Evolutionary conservation across 2,797 vertebrate species (phyloP), one percentile per base, ranked within the genome.

Genomic region (Cirrhinus molitorella): DNA sequence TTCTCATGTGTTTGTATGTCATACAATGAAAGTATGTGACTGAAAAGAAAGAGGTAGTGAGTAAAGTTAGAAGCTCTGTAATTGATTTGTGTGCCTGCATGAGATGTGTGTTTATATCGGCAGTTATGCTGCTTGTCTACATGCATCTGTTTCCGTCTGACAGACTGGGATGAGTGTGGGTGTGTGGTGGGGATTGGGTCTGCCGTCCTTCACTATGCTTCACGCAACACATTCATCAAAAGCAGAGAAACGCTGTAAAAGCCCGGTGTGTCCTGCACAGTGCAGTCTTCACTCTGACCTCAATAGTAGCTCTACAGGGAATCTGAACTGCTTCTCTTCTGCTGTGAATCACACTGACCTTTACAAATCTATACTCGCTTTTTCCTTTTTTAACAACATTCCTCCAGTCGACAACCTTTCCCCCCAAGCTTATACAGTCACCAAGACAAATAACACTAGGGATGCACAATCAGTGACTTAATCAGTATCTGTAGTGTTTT

Each of bases 201-300:
- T 78, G 66, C 12, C 43, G 53, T 83, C 85, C 40, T 79, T 85
- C 84, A 85, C 57, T 55, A 63, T 71, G 25, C 45, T 67, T 86
- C 84, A 68, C 61, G 85, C 88, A 89, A 86, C 89, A 89, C 89
- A 90, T 92, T 92, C 90, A 88, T 92, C 89, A 89, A 86, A 83
- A 85, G 80, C 23, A 89, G 77, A 55, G 55, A 63, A 86, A 53
- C 67, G 73, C 81, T 89, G 89, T 89, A 80, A 87, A 87, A 84
- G 70, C 71, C 86, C 79, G 4, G 16, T 34, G 47, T 79, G 87
- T 79, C 79, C 47, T 53, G 85, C 80, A 57, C 83, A 85, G 55
- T 28, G 25, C 68, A 40, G 17, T 63, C 71, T 77, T 80, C 66
- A 65, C 67, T 73, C 88, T 83, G 80, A 86, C 80, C 89, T 89